Conservation (phyloP, 2,888 invertebrate genomes). For the Aphodius granarius region DNA sequence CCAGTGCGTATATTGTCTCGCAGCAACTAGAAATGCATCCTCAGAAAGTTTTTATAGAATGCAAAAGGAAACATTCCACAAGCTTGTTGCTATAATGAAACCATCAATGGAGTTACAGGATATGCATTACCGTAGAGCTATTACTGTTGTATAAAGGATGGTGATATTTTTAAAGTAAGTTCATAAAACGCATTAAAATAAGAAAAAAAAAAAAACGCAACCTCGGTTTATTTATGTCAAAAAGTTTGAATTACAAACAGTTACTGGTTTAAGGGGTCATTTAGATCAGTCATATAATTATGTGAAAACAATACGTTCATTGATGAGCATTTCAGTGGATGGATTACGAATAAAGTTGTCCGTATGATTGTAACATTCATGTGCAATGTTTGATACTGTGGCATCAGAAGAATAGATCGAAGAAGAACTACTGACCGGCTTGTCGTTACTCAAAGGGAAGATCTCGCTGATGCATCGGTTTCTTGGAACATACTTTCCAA, state of each 20-base stretch:
- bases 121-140: slow-evolving; percentile 3
- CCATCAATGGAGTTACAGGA: slow-evolving; percentile 10
- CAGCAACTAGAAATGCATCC: slow-evolving; percentile 13
- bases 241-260: not conserved
- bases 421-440: slow-evolving; percentile 5
- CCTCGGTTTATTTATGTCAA: slow-evolving; percentile 6
- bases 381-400: slow-evolving; percentile 5
- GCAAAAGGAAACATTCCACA: not conserved
- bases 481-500: not conserved
- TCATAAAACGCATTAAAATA: slow-evolving; percentile 6
- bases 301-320: not conserved
- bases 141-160: not conserved
- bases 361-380: slow-evolving; percentile 1
- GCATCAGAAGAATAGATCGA: slow-evolving; percentile 9
- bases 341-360: slow-evolving; percentile 7
- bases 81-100: not conserved
- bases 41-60: slow-evolving; percentile 4
- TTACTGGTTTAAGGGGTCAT: not conserved
- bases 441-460: not conserved
- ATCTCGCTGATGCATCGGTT: not conserved
- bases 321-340: slow-evolving; percentile 1
- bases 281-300: slow-evolving; percentile 3
- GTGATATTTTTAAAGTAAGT: slow-evolving; percentile 10
- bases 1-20: slow-evolving; percentile 6
- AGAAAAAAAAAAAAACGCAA: slow-evolving; percentile 2